phyloP scores from a whole-genome alignment of 2,888 invertebrate genomes.

The Penaeus monodon region DNA sequence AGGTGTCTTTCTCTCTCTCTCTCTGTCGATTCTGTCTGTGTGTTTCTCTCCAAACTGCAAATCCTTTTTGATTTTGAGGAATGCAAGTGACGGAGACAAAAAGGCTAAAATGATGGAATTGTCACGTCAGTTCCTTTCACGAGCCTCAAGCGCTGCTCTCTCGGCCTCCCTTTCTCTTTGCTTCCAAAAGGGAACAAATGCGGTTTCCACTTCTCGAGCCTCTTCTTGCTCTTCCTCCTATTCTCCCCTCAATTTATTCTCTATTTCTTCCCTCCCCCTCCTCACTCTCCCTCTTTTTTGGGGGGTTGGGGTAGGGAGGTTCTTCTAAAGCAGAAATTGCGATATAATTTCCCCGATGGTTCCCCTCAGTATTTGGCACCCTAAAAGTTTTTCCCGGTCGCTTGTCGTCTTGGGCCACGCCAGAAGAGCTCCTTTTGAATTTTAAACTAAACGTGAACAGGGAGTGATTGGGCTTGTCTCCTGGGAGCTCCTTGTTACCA shows the following conservation, averaged over 20 bases:
- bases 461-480: conserved; percentile 55
- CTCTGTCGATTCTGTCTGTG: too few relatives aligned
- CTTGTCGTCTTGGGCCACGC: conserved; percentile 24
- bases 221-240: neutral
- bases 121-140: too few relatives aligned
- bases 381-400: conserved; percentile 35
- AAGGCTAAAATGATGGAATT: too few relatives aligned
- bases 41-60: too few relatives aligned
- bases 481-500: conserved; percentile 60
- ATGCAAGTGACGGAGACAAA: too few relatives aligned
- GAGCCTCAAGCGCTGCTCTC: too few relatives aligned
- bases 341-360: conserved; percentile 35
- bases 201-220: neutral
- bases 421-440: conserved; percentile 46
- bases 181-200: neutral
- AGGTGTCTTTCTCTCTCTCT: too few relatives aligned
- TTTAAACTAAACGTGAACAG: conserved; percentile 56
- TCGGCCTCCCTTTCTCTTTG: too few relatives aligned
- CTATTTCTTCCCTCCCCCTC: neutral
- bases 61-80: too few relatives aligned
- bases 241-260: neutral
- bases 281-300: neutral
- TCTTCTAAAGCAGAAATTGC: neutral
- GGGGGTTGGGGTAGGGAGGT: too few relatives aligned
- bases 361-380: conserved; percentile 2